A percentile compares a stretch with the other conserved stretches of the same genome.
Conservation (phyloP, 2,113 vertebrate genomes). For the Platichthys stellatus region DNA sequence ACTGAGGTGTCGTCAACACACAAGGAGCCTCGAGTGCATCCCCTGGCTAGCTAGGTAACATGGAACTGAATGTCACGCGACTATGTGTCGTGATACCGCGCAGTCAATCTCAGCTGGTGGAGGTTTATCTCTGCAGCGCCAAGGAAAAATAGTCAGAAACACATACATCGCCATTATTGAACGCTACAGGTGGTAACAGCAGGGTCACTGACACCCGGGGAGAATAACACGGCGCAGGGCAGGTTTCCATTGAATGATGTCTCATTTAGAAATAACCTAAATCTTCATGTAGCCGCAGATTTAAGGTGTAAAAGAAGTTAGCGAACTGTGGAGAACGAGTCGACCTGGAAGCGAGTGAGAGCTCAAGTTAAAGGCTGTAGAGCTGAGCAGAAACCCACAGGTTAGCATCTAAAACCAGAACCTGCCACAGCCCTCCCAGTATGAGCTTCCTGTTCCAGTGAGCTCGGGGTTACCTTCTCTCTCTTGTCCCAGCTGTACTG, state of each 20-base stretch:
- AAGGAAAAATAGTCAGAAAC: too few relatives aligned
- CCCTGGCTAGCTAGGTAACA: not conserved
- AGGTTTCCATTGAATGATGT: too few relatives aligned
- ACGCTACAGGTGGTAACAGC: not conserved
- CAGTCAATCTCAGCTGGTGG: too few relatives aligned
- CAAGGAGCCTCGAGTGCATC: not conserved
- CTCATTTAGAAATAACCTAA: not conserved
- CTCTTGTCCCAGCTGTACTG: conserved; percentile 89
- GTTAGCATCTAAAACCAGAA: not conserved
- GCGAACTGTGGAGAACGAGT: too few relatives aligned
- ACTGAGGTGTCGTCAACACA: conserved; percentile 1
- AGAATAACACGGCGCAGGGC: too few relatives aligned
- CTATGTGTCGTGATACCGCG: too few relatives aligned
- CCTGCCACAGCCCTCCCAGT: too few relatives aligned
- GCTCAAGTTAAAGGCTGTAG: not conserved
- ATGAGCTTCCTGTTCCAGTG: not conserved
- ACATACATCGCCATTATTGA: too few relatives aligned
- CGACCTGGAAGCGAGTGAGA: not conserved
- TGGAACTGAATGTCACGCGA: too few relatives aligned
- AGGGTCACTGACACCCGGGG: not conserved
- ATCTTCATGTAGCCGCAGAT: not conserved
- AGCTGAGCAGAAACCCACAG: not conserved
- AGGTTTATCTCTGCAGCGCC: too few relatives aligned
- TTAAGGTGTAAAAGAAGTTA: not conserved
- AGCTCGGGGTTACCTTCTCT: conserved; percentile 78